phyloP scores from a whole-genome alignment of 2,888 invertebrate species.

The Leistus spinibarbis region DNA sequence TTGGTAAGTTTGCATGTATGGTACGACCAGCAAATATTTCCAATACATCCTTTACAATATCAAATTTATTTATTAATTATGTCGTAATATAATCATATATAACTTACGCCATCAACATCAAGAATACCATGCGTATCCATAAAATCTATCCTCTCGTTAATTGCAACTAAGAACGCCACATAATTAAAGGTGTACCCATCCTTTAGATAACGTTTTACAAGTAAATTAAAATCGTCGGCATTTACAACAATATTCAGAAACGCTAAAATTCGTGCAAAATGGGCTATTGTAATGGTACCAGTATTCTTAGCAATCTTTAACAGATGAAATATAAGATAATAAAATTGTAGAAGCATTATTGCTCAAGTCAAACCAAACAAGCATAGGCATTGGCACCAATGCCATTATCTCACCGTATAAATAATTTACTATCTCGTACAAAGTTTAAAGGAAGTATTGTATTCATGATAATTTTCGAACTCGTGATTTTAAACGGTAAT shows the following conservation, averaged over 20 bases:
- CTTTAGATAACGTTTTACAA: slow-evolving; percentile 77
- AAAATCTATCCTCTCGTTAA: slow-evolving; percentile 70
- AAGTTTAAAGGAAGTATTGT: no score
- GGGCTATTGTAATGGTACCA: slow-evolving; percentile 77
- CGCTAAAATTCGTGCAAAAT: slow-evolving; percentile 75
- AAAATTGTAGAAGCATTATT: no score
- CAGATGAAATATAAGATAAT: no score
- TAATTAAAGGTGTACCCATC: slow-evolving; percentile 80
- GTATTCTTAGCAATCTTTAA: slow-evolving; percentile 72
- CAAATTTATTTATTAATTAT: neutral
- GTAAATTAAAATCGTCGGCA: slow-evolving; percentile 72
- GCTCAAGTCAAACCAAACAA: slow-evolving; percentile 39
- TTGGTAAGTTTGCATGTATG: slow-evolving; percentile 71
- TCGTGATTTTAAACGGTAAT: no score
- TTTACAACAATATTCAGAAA: slow-evolving; percentile 73
- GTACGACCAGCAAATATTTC: slow-evolving; percentile 67
- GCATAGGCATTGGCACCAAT: no score
- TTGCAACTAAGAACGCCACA: slow-evolving; percentile 72
- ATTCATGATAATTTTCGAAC: no score
- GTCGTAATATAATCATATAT: neutral
- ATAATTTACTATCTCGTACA: no score
- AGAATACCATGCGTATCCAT: slow-evolving; percentile 61
- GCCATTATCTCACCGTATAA: no score
- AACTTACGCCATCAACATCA: slow-evolving; percentile 63
- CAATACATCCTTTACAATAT: slow-evolving; percentile 58